Base-by-base conservation (phyloP, 1,140 invertebrate genomes). In the Holcopasites calliopsidis region DNA sequence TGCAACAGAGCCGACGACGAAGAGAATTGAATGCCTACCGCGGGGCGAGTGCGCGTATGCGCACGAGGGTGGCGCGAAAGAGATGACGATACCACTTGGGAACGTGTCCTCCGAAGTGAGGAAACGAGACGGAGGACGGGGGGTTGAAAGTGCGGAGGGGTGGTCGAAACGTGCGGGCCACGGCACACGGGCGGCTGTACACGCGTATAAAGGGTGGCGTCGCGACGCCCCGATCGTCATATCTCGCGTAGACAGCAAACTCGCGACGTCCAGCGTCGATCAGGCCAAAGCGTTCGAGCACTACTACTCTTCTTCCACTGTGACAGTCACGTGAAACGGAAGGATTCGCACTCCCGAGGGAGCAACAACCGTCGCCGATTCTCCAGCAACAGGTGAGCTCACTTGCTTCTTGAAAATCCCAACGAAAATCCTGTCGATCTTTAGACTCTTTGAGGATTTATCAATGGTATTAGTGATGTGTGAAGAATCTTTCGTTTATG, bases 151-250 rank as follows among this genome's bases (percentile, higher is more conserved):
- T 28, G n/a, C 1, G 4, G 50, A 54, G 23, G 21, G 55, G 44
- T 7, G 10, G 47, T 23, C 40, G 54, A 69, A 54, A 62, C 62
- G 55, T 26, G 44, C 65, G 50, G 21, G 10, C 23, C 60, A 50
- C 61, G 40, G 66, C 64, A 70, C 58, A 78, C 60, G 58, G 49
- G 44, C 61, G 49, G 73, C 50, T 52, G n/a, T 42, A 79, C 28
- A 84, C 62, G 76, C 73, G 76, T 86, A 88, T 88, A 87, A 90
- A 89, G 82, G 76, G 77, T 80, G 72, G 79, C 72, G 83, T 76
- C 79, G 80, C 80, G 84, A 81, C 82, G 76, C 77, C 80, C 58
- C 64, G 80, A 76, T 57, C 85, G 76, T 83, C 85, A 89, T 88
- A 66, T 88, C 83, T 76, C 85, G 84, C 84, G 70, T 84, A 79